phyloP scores from a whole-genome alignment of 2,797 vertebrate species.

The Anguilla marmorata region DNA sequence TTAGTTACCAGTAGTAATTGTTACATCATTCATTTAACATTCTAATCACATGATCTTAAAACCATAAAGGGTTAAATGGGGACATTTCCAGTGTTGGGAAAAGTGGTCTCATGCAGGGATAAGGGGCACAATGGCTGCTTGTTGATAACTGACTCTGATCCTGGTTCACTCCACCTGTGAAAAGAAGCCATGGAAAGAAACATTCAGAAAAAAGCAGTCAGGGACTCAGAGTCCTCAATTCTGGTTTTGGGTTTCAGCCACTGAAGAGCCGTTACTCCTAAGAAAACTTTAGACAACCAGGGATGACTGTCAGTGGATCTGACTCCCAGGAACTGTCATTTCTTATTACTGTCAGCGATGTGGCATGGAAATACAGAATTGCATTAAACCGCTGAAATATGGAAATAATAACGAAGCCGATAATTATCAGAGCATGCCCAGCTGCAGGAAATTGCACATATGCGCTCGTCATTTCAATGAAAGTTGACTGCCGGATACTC shows the following conservation, averaged over 20 bases:
- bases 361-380: not conserved
- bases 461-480: slow-evolving; percentile 4
- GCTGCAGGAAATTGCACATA: not conserved
- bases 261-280: not conserved
- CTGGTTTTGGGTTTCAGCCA: not conserved
- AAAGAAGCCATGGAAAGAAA: too few species aligned
- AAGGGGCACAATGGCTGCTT: too few species aligned
- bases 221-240: not conserved
- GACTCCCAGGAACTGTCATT: not conserved
- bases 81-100: too few species aligned
- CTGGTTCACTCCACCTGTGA: too few species aligned
- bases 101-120: too few species aligned
- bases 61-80: too few species aligned
- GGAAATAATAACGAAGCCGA: not conserved
- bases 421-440: not conserved
- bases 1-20: too few species aligned
- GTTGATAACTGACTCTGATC: too few species aligned
- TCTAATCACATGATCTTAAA: too few species aligned
- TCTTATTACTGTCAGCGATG: not conserved
- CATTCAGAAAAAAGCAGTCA: not conserved
- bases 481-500: not conserved
- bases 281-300: not conserved
- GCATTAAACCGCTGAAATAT: not conserved
- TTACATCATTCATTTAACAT: too few species aligned
- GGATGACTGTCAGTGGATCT: not conserved